These are phyloP conservation scores for Stigmatopora argus DNA, from an alignment of 2,113 vertebrate genomes.

Conservation along the genomic window DNA sequence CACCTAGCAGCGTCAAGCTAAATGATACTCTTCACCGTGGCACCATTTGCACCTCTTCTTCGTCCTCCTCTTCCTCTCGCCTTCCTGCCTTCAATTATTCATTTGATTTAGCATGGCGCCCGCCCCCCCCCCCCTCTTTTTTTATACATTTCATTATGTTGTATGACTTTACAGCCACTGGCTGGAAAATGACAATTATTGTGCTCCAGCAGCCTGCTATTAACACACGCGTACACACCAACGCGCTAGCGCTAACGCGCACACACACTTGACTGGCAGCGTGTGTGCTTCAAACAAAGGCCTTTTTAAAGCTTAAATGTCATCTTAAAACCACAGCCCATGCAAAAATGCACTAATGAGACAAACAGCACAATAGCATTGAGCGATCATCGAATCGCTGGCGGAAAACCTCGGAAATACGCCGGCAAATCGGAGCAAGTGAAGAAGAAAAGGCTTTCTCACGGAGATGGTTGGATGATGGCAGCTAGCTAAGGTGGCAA, in stretches of 20 bases:
- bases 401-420: background rate
- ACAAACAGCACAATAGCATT: background rate
- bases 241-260: slow-evolving; percentile 8
- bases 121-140: slow-evolving; percentile 49
- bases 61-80: slow-evolving; percentile 56
- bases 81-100: slow-evolving; percentile 76
- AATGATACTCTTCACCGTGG: slow-evolving; percentile 75
- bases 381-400: background rate
- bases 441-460: background rate
- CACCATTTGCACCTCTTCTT: slow-evolving; percentile 67
- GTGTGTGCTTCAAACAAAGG: slow-evolving; percentile 10
- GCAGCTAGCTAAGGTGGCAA: no score
- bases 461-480: no score
- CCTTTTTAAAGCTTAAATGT: slow-evolving; percentile 6
- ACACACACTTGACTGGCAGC: slow-evolving; percentile 8
- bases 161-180: slow-evolving; percentile 78
- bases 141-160: slow-evolving; percentile 79
- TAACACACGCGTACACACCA: slow-evolving; percentile 70
- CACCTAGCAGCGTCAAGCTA: slow-evolving; percentile 71
- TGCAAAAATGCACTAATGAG: background rate
- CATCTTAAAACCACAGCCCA: background rate
- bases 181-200: slow-evolving; percentile 81
- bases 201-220: slow-evolving; percentile 77
- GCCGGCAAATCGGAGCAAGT: no score
- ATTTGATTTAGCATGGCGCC: slow-evolving; percentile 77